These are phyloP conservation scores for Sycophaga agraensis DNA, from an alignment of 1,140 invertebrate species.

Conservation along the genomic window DNA sequence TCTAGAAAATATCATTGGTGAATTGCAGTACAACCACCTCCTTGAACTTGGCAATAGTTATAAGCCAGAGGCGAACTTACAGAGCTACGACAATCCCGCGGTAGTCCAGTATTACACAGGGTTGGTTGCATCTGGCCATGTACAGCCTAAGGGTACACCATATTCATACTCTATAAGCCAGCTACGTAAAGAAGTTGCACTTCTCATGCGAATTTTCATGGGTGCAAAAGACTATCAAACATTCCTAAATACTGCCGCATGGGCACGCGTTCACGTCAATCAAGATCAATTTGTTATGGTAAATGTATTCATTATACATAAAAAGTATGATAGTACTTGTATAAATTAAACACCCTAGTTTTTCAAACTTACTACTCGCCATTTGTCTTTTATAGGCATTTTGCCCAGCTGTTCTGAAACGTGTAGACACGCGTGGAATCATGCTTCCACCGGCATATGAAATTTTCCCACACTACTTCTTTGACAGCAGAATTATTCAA, in stretches of 20 bases:
- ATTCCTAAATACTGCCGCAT: slow-evolving; percentile 52
- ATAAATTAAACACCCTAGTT: too few relatives aligned
- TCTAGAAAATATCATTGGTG: slow-evolving; percentile 63
- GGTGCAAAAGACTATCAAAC: slow-evolving; percentile 48
- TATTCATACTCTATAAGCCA: slow-evolving; percentile 41
- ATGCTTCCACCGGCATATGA: slow-evolving; percentile 58
- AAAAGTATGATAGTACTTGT: too few relatives aligned
- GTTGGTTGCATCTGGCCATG: slow-evolving; percentile 39
- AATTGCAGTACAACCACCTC: slow-evolving; percentile 45
- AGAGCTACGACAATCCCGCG: slow-evolving; percentile 44
- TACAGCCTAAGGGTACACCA: slow-evolving; percentile 45
- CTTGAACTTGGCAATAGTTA: slow-evolving; percentile 44
- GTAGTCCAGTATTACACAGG: slow-evolving; percentile 43
- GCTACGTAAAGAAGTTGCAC: slow-evolving; percentile 47
- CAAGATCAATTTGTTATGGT: slow-evolving; percentile 53
- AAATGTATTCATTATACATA: slow-evolving; percentile 5
- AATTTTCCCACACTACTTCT: slow-evolving; percentile 56
- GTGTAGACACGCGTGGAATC: slow-evolving; percentile 49
- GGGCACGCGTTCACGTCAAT: slow-evolving; percentile 54
- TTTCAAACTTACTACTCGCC: too few relatives aligned
- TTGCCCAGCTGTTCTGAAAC: slow-evolving; percentile 47
- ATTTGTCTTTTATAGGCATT: slow-evolving; percentile 43
- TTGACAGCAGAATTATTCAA: slow-evolving; percentile 54
- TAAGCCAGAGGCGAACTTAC: slow-evolving; percentile 40
- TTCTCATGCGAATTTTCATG: slow-evolving; percentile 55